Conservation (phyloP, 2,888 invertebrate species). For the Diplolepis rosae region DNA sequence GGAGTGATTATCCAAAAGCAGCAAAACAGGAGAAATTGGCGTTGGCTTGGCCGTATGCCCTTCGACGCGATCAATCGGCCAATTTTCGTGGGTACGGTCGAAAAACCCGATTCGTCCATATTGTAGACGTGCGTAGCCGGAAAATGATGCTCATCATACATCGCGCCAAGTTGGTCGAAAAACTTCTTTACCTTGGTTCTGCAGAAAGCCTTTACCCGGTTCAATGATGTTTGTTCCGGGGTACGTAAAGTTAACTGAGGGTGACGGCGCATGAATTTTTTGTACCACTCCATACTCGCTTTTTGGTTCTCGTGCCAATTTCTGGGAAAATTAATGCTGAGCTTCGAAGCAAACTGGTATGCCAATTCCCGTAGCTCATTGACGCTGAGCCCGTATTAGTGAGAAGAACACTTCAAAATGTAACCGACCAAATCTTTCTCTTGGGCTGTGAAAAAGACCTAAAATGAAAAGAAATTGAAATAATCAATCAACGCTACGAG, state of each 20-base stretch:
- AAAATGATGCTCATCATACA: constrained; percentile 32
- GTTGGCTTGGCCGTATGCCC: constrained; percentile 29
- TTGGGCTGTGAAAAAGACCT: background rate
- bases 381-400: constrained; percentile 24
- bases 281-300: background rate
- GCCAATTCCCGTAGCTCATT: constrained; percentile 20
- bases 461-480: background rate
- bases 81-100: constrained; percentile 37
- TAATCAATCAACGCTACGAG: background rate
- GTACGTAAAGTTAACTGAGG: constrained; percentile 26
- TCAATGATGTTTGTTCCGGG: constrained; percentile 47
- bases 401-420: background rate
- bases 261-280: constrained; percentile 24
- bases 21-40: constrained; percentile 33
- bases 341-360: constrained; percentile 21
- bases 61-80: constrained; percentile 33
- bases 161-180: background rate
- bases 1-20: constrained; percentile 46
- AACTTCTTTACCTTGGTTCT: constrained; percentile 36
- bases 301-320: constrained; percentile 14
- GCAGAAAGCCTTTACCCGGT: constrained; percentile 55
- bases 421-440: constrained; percentile 10
- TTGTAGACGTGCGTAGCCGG: constrained; percentile 11
- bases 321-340: background rate
- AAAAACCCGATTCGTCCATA: constrained; percentile 39